A percentile compares a stretch with the other conserved stretches of the same genome.
Evolutionary conservation across 2,888 invertebrate species (phyloP).

Genomic region (Pristionchus japonicus): DNA sequence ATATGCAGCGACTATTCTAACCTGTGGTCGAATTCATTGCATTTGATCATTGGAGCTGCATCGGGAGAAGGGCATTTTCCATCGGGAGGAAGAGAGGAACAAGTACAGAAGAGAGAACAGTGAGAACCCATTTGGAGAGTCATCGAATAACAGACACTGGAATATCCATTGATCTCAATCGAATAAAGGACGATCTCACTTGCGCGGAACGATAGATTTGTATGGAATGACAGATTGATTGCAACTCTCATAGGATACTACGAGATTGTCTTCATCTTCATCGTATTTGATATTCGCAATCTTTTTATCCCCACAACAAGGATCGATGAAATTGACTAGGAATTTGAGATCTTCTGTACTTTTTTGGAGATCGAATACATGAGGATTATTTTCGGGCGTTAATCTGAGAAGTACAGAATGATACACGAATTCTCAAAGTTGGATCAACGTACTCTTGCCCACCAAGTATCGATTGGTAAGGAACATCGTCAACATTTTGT

Average conservation of each 20-base stretch:
- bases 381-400: neutral
- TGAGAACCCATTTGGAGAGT: conserved; percentile 18
- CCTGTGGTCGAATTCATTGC: neutral
- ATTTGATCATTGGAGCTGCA: neutral
- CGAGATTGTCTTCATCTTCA: neutral
- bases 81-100: neutral
- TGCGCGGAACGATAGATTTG: neutral
- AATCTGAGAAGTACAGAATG: neutral
- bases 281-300: neutral
- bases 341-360: neutral
- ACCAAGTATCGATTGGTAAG: neutral
- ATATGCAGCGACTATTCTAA: neutral
- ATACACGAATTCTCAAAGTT: too few species aligned
- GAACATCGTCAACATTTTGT: neutral
- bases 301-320: conserved; percentile 8
- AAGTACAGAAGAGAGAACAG: conserved; percentile 21
- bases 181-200: neutral
- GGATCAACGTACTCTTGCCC: neutral
- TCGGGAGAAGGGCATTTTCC: neutral
- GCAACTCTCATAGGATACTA: neutral
- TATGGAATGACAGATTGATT: neutral
- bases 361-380: neutral
- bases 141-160: neutral
- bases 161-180: neutral
- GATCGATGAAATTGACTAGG: conserved; percentile 20